A percentile compares a stretch with the other conserved stretches of the same genome.
Evolutionary conservation across 2,113 vertebrate genomes (phyloP).

Genomic region (Hipposideros armiger): DNA sequence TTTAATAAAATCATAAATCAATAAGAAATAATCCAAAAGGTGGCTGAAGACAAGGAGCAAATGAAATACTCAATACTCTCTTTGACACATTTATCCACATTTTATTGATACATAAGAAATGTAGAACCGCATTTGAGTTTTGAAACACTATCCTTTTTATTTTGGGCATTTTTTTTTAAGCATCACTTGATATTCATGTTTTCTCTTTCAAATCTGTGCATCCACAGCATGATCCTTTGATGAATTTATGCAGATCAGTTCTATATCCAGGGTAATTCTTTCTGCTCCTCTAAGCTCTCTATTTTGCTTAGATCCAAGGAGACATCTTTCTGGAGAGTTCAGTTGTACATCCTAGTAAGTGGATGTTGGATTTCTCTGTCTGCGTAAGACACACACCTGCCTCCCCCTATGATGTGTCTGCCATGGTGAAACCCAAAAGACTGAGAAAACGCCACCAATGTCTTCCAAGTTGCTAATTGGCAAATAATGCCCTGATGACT

Average conservation of each 20-base stretch:
- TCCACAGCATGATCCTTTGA: conserved; percentile 10
- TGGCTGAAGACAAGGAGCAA: conserved; percentile 75
- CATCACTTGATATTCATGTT: neutral
- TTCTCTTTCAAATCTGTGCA: conserved; percentile 34
- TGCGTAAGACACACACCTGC: neutral
- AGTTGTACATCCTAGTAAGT: neutral
- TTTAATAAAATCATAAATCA: conserved; percentile 87
- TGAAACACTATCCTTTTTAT: conserved; percentile 57
- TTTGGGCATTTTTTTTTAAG: neutral
- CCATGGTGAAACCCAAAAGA: neutral
- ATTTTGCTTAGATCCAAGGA: neutral
- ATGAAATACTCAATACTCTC: conserved; percentile 74
- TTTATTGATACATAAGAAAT: conserved; percentile 68
- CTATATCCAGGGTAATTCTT: conserved; percentile 42
- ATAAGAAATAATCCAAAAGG: conserved; percentile 81
- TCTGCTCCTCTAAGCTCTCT: conserved; percentile 4
- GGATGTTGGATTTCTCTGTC: neutral
- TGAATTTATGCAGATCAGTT: conserved; percentile 59
- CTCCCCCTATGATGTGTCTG: neutral
- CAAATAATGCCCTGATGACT: neutral
- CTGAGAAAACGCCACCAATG: neutral
- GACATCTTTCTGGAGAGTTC: conserved; percentile 1
- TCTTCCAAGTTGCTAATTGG: neutral
- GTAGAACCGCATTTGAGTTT: neutral
- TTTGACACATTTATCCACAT: conserved; percentile 73